A percentile compares a stretch with the other conserved stretches of the same genome.
Conservation (phyloP, 2,113 vertebrate species). For the Dryoscopus gambensis region DNA sequence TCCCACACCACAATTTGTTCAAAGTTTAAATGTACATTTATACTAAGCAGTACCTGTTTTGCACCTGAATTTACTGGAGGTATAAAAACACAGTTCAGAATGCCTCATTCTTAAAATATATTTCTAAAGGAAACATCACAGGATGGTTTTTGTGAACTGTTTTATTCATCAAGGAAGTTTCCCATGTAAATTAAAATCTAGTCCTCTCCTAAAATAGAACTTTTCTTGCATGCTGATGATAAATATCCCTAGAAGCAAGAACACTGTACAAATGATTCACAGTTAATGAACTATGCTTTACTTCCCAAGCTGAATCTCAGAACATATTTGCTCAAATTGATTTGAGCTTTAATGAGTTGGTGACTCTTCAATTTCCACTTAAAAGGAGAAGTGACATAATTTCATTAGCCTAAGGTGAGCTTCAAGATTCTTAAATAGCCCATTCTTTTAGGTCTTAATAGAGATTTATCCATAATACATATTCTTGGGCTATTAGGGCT, state of each 20-base stretch:
- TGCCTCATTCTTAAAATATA: background rate
- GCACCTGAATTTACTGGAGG: background rate
- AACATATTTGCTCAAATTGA: conserved; percentile 49
- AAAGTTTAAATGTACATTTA: background rate
- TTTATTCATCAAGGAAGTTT: conserved; percentile 27
- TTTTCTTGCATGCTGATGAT: conserved; percentile 55
- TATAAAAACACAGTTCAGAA: background rate
- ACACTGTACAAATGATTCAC: conserved; percentile 28
- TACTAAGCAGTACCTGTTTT: background rate
- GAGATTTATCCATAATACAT: background rate
- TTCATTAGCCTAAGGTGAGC: conserved; percentile 48
- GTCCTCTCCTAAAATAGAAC: conserved; percentile 36
- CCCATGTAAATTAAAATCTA: conserved; percentile 61
- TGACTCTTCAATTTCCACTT: conserved; percentile 51
- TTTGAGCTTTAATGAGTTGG: conserved; percentile 34
- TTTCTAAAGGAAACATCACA: background rate
- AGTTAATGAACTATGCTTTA: conserved; percentile 61
- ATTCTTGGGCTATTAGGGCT: background rate
- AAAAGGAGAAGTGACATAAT: conserved; percentile 43
- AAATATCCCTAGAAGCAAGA: conserved; percentile 55
- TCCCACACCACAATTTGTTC: background rate
- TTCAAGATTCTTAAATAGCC: background rate
- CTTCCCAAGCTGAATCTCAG: conserved; percentile 38
- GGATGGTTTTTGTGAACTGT: background rate
- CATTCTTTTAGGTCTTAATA: background rate